Evolutionary conservation across 2,113 vertebrate genomes (phyloP), one percentile per base, ranked within the genome.

Genomic region (Tachuris rubrigastra): DNA sequence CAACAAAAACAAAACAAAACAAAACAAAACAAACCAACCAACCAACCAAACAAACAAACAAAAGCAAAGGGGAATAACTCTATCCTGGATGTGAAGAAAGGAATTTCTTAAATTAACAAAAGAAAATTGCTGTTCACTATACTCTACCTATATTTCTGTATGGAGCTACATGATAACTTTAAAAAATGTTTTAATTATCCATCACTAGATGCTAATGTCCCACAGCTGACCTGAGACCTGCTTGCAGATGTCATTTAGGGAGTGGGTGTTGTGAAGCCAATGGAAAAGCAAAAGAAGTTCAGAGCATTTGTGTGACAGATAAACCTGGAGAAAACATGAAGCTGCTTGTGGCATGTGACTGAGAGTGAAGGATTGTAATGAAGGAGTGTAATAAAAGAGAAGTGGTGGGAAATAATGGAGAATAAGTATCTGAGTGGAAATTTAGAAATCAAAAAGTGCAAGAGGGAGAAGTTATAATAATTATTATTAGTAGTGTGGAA

Each of bases 261-360:
- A 55, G 17, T 17, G 8, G 3, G 1, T 79, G 8, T 22, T 73
- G 1, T 24, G 8, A 76, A 73, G 6, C 13, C 24, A 49, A 0
- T 19, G 47, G 21, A 37, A 85, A 75, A 59, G 6, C 13, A 67
- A 72, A 27, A 63, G 8, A 46, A 82, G 6, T 35, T 87, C 37
- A n/a, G 69, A 73, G 8, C 14, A 18, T 21, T 85, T 56, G 3
- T 42, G 35, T 71, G 44, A 23, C 5, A 11, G 9, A 27, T 12
- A 20, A 37, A 82, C 9, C 4, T 60, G 41, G 31, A 81, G 53
- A n/a, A 90, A 82, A 52, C 5, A 14, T 25, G 19, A 50, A 55
- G 8, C 13, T 53, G 12, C 0, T 15, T 75, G 10, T 39, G 12
- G 18, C 5, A 27, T 0, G 0, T 50, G 31, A 31, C 4, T 14